A percentile compares a stretch with the other conserved stretches of the same genome.
phyloP scores from a whole-genome alignment of 2,113 vertebrate genomes.

The Tenrec ecaudatus region DNA sequence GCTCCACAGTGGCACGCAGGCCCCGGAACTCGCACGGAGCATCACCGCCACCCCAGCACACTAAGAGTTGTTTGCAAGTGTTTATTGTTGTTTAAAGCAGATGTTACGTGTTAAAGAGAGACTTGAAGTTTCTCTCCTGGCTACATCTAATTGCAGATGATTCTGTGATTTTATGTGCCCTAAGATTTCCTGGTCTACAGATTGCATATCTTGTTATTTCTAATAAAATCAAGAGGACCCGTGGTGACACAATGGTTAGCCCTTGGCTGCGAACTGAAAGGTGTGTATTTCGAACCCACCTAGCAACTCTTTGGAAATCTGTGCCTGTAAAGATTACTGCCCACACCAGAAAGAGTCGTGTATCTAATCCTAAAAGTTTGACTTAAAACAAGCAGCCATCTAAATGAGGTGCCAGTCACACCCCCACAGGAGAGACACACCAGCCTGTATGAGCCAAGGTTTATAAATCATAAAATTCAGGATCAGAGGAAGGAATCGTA shows the following conservation, averaged over 20 bases:
- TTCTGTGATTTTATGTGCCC: conserved; percentile 21
- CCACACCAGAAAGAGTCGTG: too few species aligned
- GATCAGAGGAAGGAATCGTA: too few species aligned
- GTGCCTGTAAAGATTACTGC: background rate
- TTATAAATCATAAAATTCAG: too few species aligned
- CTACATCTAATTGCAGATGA: background rate
- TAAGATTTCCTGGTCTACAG: background rate
- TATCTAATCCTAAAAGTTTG: too few species aligned
- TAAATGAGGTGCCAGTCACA: too few species aligned
- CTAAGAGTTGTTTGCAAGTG: background rate
- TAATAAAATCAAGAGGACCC: background rate
- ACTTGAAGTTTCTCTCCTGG: background rate
- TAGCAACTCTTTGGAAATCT: background rate
- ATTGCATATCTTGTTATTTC: background rate
- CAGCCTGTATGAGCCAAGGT: too few species aligned
- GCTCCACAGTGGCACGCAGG: background rate
- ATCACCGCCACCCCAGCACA: accelerated
- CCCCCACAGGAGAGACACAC: too few species aligned
- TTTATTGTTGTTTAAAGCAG: background rate
- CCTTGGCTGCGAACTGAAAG: background rate
- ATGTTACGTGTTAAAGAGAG: background rate
- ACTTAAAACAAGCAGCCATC: too few species aligned
- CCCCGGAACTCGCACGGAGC: accelerated
- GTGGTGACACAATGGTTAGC: background rate
- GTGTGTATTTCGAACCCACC: background rate